Evolutionary conservation across 2,113 vertebrate genomes (phyloP), one percentile per base, ranked within the genome.

Genomic region (Diphyllodes magnificus): DNA sequence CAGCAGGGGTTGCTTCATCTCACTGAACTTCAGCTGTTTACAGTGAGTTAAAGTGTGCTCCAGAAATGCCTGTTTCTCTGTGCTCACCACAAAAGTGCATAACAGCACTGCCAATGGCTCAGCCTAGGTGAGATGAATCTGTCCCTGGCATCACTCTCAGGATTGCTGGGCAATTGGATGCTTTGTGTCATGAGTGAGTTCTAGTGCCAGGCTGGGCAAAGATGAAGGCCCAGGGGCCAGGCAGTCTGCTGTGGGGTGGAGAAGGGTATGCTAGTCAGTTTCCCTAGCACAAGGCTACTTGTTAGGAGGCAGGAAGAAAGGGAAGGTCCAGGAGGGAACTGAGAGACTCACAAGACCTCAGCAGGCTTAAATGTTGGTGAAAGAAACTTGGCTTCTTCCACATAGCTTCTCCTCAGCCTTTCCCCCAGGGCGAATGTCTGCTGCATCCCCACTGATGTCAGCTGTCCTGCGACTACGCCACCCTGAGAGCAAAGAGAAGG

Each of bases 381-480:
- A 50, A 99, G 98, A 90, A 99, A 99, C 42, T 71, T 85, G 61
- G 49, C 39, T 51, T 98, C 96, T 90, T 99, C 98, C 12, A 99
- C 69, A 11, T 99, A 99, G 71, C 33, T 98, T 93, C 83, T 98
- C 96, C 99, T 98, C 83, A 99, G 97, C 88, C 97, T 98, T 91
- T 98, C 82, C 28, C 99, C 99, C 72, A 99, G 96, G 64, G 98
- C 97, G 49, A 99, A 99, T 89, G 98, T 97, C 97, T 99, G 99
- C 95, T 98, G 97, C 99, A 99, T 99, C 82, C 99, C 99, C 65
- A 99, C 19, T 3, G 97, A 97, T 81, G 99, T 99, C 97, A 99
- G 98, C 98, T 99, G 99, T 86, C 99, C 99, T 4, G 99, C 98
- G 82, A 96, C 90, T 15, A 97, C 97, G 82, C 99, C 99, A 18